Conservation (phyloP, 92 coral and sea anemone species). For the Palythoa caribaeorum region DNA sequence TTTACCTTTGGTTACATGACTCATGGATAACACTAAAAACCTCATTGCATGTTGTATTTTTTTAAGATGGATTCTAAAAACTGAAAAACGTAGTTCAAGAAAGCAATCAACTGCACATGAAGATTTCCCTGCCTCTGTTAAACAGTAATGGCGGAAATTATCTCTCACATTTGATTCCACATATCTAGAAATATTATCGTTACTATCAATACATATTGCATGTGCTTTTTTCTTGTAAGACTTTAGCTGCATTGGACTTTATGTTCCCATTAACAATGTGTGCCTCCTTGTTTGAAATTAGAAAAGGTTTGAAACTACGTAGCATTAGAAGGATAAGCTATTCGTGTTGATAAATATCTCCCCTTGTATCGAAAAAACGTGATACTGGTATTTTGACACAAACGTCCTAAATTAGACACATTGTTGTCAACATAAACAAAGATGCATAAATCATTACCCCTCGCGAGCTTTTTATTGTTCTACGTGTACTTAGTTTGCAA, state of each 20-base stretch:
- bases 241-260: not conserved
- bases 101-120: constrained; percentile 83
- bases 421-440: constrained; percentile 49
- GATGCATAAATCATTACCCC: constrained; percentile 14
- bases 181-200: not conserved
- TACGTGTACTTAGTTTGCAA: constrained; percentile 19
- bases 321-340: constrained; percentile 51
- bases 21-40: constrained; percentile 60
- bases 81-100: constrained; percentile 59
- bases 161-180: constrained; percentile 59
- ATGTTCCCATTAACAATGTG: constrained; percentile 61
- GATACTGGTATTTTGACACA: constrained; percentile 11
- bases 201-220: not conserved
- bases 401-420: constrained; percentile 47
- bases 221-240: constrained; percentile 4
- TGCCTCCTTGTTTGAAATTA: constrained; percentile 65
- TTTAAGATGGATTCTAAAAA: constrained; percentile 58
- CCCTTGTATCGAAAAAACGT: constrained; percentile 49
- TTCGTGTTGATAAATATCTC: constrained; percentile 64
- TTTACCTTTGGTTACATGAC: constrained; percentile 50
- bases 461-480: constrained; percentile 30
- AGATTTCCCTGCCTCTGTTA: constrained; percentile 65
- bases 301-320: constrained; percentile 54
- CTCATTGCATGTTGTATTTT: constrained; percentile 58
- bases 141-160: constrained; percentile 72